phyloP scores from a whole-genome alignment of 2,797 vertebrate species.

The Acrossocheilus fasciatus region DNA sequence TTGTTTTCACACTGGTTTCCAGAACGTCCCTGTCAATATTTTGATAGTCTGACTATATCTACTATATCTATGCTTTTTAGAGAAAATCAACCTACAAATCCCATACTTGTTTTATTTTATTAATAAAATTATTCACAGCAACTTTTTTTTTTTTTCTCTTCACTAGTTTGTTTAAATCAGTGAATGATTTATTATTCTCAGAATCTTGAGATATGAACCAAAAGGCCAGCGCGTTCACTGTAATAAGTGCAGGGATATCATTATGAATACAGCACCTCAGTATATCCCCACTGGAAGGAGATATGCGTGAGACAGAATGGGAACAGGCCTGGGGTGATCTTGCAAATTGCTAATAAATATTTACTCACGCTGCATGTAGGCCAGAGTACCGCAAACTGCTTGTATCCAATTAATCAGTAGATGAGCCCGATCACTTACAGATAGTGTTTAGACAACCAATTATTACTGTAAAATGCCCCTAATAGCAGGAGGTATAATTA shows the following conservation, averaged over 20 bases:
- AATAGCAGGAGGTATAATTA: slow-evolving; percentile 70
- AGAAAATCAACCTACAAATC: background rate
- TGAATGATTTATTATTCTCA: slow-evolving; percentile 1
- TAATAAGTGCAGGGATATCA: slow-evolving; percentile 13
- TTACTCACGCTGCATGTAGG: slow-evolving; percentile 63
- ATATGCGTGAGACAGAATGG: slow-evolving; percentile 47
- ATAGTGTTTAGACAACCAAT: slow-evolving; percentile 70
- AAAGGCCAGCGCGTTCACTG: background rate
- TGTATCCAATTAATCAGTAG: slow-evolving; percentile 61
- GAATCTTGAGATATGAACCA: background rate
- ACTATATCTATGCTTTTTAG: background rate
- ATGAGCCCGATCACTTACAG: slow-evolving; percentile 61
- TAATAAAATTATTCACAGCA: background rate
- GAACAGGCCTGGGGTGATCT: slow-evolving; percentile 63
- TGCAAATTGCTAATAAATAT: slow-evolving; percentile 67
- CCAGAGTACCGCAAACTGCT: slow-evolving; percentile 61
- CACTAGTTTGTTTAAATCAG: slow-evolving; percentile 13
- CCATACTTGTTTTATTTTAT: background rate
- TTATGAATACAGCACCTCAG: slow-evolving; percentile 22
- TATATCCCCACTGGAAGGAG: slow-evolving; percentile 27
- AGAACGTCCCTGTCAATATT: background rate
- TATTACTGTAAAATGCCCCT: slow-evolving; percentile 59
- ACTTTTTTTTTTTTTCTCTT: background rate
- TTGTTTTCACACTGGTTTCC: background rate
- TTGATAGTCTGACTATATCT: background rate